Conservation (phyloP, 2,797 vertebrate genomes). For the Enteromius unitaeniatus region DNA sequence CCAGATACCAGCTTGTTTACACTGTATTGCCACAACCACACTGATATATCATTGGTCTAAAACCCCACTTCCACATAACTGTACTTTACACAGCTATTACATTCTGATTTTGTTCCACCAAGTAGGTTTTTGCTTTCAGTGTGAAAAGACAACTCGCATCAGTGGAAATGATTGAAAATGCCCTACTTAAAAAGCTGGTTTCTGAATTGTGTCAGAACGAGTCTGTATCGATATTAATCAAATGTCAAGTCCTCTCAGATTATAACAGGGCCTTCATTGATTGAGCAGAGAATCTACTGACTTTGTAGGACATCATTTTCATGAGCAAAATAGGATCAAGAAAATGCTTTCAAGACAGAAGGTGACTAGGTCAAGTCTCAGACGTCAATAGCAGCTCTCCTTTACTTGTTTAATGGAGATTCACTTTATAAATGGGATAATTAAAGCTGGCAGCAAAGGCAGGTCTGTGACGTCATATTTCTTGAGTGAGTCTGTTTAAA, state of each 20-base stretch:
- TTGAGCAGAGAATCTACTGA: slow-evolving; percentile 4
- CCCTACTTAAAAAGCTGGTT: background rate
- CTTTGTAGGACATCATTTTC: slow-evolving; percentile 4
- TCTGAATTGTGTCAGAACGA: slow-evolving; percentile 4
- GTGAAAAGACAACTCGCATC: background rate
- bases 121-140: background rate
- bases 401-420: background rate
- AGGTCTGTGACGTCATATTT: background rate
- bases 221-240: slow-evolving; percentile 31
- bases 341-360: slow-evolving; percentile 20
- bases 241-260: slow-evolving; percentile 14
- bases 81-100: background rate
- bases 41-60: background rate
- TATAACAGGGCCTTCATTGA: slow-evolving; percentile 12
- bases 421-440: background rate
- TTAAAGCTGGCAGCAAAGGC: background rate
- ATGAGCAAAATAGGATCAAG: background rate
- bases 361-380: slow-evolving; percentile 6
- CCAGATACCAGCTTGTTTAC: too few relatives aligned
- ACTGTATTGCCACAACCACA: background rate
- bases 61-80: background rate
- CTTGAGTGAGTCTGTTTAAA: background rate
- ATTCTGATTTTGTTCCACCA: background rate
- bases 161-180: background rate
- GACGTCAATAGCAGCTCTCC: slow-evolving; percentile 1